Evolutionary conservation across 2,888 invertebrate genomes (phyloP), one percentile per base, ranked within the genome.

Genomic region (Drosophila eohydei): DNA sequence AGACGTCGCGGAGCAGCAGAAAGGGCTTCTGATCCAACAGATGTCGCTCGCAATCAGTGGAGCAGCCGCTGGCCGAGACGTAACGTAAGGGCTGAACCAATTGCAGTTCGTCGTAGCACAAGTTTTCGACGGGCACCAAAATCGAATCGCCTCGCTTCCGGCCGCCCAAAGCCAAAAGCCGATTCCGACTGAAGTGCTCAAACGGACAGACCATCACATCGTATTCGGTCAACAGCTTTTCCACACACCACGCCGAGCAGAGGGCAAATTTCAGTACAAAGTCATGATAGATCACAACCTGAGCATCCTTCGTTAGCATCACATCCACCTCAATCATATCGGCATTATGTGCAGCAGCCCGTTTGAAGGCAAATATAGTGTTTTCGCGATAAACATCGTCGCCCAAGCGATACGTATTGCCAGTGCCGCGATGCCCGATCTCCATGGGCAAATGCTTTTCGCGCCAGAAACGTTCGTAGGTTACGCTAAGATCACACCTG

Each of bases 301-400:
- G 95, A 91, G 96, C 94, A 93, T 99, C 99, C 93, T 97, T 98
- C 79, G 98, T 97, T 71, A 99, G 94, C 91, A 98, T 98, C 40
- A 99, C 98, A 94, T 99, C 99, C 94, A 99, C 97, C 93, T 99
- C 99, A 56, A 99, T 97, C 94, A 97, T 96, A 92, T 99, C 98
- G 67, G 99, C 99, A 71, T 98, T 98, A 93, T 97, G 94, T 52
- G 96, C 96, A 50, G 96, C 96, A 60, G 98, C 98, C 71, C 96
- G 95, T 93, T 96, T 96, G 84, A 98, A 94, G 36, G 98, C 98
- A 46, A 97, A 97, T 87, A 99, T 95, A 11, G 99, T 99, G 93
- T 99, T 99, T 94, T 99, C 99, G 78, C 98, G 95, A 74, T 98
- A 96, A 90, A 96, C 95, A 92, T 93, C 93, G 90, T 93, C 94